Evolutionary conservation across 2,113 vertebrate genomes (phyloP).

Genomic region (Cyanocitta stelleri): DNA sequence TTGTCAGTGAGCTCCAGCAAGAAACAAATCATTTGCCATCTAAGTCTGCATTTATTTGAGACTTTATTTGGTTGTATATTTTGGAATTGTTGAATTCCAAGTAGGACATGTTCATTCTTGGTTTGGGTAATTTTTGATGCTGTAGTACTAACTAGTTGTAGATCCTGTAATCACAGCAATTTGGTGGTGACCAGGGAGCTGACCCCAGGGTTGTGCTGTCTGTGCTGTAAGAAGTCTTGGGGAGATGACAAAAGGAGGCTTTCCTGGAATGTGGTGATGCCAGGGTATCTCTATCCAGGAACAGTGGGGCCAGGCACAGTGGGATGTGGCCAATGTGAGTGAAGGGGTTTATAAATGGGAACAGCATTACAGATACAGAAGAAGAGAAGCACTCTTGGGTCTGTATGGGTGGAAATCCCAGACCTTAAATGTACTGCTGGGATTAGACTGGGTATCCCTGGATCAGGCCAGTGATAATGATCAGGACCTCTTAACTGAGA

Average conservation of each 20-base stretch:
- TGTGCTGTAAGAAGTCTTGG: neutral
- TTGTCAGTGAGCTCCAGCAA: neutral
- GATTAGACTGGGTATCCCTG: neutral
- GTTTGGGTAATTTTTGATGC: neutral
- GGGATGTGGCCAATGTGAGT: neutral
- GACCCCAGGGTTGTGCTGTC: neutral
- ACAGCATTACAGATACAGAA: neutral
- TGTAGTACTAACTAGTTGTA: neutral
- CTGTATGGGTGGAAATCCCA: neutral
- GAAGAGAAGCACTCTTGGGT: neutral
- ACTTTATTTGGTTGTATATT: neutral
- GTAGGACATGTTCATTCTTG: neutral
- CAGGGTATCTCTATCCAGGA: neutral
- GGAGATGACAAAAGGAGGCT: neutral
- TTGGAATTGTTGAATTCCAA: neutral
- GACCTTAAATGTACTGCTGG: too few relatives aligned
- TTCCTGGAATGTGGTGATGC: neutral
- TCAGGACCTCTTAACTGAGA: neutral
- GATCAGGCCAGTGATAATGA: too few relatives aligned
- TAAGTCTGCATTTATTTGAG: neutral
- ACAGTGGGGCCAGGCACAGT: neutral
- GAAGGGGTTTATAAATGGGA: neutral
- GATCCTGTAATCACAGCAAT: neutral
- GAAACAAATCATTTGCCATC: neutral
- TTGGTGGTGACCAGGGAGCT: neutral